Evolutionary conservation across 1,140 invertebrate species (phyloP).

Genomic region (Macrobrachium rosenbergii): DNA sequence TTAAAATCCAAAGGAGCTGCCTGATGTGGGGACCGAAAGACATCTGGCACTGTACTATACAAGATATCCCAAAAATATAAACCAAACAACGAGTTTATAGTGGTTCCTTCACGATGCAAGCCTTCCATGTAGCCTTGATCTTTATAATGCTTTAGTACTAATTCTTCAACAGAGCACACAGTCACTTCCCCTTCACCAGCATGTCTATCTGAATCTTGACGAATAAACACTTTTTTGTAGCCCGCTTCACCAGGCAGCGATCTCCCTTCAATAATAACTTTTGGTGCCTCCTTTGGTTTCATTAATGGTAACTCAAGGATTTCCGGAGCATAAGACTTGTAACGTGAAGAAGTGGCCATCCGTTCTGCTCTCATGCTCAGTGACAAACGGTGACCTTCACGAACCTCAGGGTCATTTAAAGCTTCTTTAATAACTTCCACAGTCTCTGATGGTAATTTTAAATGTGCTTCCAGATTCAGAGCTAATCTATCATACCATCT

Average conservation of each 20-base stretch:
- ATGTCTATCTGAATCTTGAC: conserved; percentile 54
- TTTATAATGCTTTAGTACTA: conserved; percentile 73
- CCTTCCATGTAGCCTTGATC: conserved; percentile 72
- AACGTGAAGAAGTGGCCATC: conserved; percentile 67
- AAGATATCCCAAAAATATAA: conserved; percentile 84
- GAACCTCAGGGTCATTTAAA: conserved; percentile 70
- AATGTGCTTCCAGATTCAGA: conserved; percentile 73
- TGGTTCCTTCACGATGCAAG: conserved; percentile 80
- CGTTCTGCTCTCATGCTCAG: conserved; percentile 70
- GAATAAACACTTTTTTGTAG: conserved; percentile 67
- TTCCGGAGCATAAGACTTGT: conserved; percentile 65
- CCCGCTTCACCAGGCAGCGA: conserved; percentile 65
- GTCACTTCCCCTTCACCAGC: conserved; percentile 67
- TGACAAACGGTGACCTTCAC: conserved; percentile 70
- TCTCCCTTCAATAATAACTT: conserved; percentile 67
- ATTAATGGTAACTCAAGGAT: conserved; percentile 47
- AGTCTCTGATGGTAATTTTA: conserved; percentile 71
- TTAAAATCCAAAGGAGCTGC: conserved; percentile 79
- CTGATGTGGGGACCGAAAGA: conserved; percentile 79
- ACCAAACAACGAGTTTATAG: conserved; percentile 78
- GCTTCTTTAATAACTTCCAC: conserved; percentile 69
- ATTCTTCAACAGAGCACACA: conserved; percentile 73
- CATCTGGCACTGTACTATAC: conserved; percentile 77
- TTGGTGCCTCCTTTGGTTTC: conserved; percentile 67
- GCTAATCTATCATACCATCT: conserved; percentile 74